These are phyloP conservation scores for Rhynchonycteris naso DNA, from an alignment of 2,797 vertebrate genomes.

Conservation along the genomic window DNA sequence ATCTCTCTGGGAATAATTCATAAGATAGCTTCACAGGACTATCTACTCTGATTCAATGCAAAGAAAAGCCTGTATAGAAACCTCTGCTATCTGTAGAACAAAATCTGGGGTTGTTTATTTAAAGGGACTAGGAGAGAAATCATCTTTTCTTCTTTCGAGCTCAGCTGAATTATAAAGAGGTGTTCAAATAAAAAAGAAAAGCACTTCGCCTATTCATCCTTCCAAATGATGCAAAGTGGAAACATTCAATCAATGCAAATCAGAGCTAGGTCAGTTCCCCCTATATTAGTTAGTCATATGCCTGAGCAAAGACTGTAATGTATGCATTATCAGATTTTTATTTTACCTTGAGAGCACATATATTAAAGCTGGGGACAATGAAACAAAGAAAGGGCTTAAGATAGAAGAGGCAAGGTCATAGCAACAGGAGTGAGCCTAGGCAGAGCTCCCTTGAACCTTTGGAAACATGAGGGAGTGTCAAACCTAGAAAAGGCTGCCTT, in stretches of 20 bases:
- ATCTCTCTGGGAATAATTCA: slow-evolving; percentile 19
- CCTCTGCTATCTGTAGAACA: background rate
- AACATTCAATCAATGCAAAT: slow-evolving; percentile 38
- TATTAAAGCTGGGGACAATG: no score
- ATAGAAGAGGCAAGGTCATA: no score
- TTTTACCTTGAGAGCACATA: no score
- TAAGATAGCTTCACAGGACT: background rate
- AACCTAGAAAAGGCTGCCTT: no score
- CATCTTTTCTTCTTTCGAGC: background rate
- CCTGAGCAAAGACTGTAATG: background rate
- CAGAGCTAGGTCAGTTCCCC: slow-evolving; percentile 18
- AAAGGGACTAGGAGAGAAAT: background rate
- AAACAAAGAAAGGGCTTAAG: no score
- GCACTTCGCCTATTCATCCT: slow-evolving; percentile 10
- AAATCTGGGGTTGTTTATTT: background rate
- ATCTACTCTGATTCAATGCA: background rate
- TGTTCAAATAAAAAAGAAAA: background rate
- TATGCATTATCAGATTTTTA: background rate
- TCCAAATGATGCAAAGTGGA: background rate
- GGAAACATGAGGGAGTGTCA: no score
- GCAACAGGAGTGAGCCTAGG: no score
- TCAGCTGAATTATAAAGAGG: background rate
- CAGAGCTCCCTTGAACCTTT: no score
- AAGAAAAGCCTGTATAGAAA: background rate
- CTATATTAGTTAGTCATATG: background rate